Percentiles rank a stretch among this genome's conserved stretches.
Conservation (phyloP, 30 jellyfish, hydroid and myxozoan species). For the Aurelia aurita region DNA sequence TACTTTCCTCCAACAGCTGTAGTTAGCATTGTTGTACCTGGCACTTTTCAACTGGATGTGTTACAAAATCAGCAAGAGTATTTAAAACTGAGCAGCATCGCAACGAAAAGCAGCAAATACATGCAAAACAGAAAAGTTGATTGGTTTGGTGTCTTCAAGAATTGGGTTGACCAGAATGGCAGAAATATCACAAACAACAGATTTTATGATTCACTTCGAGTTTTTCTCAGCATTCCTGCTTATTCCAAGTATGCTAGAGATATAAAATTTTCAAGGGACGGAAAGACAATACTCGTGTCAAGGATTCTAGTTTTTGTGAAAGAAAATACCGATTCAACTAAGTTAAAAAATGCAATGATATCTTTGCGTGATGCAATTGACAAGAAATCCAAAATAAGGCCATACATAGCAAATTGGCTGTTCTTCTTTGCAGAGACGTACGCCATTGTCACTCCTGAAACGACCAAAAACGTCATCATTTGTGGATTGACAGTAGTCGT, state of each 20-base stretch:
- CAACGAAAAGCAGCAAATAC: constrained; percentile 6
- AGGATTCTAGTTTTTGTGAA: constrained; percentile 23
- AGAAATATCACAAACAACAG: constrained; percentile 2
- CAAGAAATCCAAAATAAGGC: constrained; percentile 5
- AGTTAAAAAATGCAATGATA: constrained; percentile 29
- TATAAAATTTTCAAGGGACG: neutral
- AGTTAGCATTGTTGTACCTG: constrained; percentile 63
- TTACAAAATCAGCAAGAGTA: constrained; percentile 25
- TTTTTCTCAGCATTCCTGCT: constrained; percentile 19
- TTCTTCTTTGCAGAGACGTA: constrained; percentile 52
- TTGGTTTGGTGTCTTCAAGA: constrained; percentile 52
- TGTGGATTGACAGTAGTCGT: constrained; percentile 71
- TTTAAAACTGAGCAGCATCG: constrained; percentile 11
- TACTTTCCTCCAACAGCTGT: constrained; percentile 41
- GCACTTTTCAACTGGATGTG: constrained; percentile 3
- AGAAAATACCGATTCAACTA: neutral
- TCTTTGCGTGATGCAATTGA: constrained; percentile 13
- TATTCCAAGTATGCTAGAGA: constrained; percentile 6
- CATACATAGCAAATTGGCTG: constrained; percentile 11
- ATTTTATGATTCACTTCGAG: constrained; percentile 12
- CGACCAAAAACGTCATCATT: constrained; percentile 59
- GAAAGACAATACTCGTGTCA: constrained; percentile 6
- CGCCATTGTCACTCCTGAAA: constrained; percentile 61
- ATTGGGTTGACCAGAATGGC: constrained; percentile 27
- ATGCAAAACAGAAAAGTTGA: constrained; percentile 11